A percentile compares a stretch with the other conserved stretches of the same genome.
phyloP scores from a whole-genome alignment of 2,888 invertebrate species.

The Apoderus coryli region DNA sequence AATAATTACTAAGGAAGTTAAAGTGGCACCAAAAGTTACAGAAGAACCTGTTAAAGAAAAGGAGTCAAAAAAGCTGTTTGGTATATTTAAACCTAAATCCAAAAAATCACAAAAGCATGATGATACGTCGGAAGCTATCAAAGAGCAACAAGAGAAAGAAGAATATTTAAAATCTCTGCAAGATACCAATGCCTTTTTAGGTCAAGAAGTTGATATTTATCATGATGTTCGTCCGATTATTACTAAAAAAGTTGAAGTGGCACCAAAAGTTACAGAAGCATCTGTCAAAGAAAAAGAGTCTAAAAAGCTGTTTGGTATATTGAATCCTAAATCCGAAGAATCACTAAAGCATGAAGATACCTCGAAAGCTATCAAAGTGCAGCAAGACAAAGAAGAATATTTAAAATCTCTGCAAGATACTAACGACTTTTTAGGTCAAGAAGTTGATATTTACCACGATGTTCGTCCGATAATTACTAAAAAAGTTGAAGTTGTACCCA shows the following conservation, averaged over 20 bases:
- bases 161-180: too few species aligned
- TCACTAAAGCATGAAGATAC: conserved; percentile 6
- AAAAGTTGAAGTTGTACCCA: too few species aligned
- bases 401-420: conserved; percentile 18
- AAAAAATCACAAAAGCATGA: too few species aligned
- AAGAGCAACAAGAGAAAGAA: too few species aligned
- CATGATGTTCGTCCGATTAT: too few species aligned
- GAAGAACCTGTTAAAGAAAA: conserved; percentile 10
- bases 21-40: conserved; percentile 1
- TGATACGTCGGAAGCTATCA: too few species aligned
- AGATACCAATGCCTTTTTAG: too few species aligned
- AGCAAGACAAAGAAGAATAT: background rate
- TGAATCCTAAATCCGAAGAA: too few species aligned
- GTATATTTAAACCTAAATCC: conserved; percentile 14
- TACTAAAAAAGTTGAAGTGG: too few species aligned
- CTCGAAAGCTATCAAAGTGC: background rate
- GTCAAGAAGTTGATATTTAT: too few species aligned
- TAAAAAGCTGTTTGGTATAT: too few species aligned
- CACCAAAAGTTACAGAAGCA: background rate
- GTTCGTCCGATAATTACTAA: conserved; percentile 11
- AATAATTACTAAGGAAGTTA: conserved; percentile 4
- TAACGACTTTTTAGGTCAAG: conserved; percentile 19
- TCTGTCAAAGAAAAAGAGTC: conserved; percentile 3
- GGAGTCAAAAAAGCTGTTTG: conserved; percentile 15
- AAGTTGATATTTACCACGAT: conserved; percentile 19